Evolutionary conservation across 2,797 vertebrate genomes (phyloP).

Genomic region (Mormyrops boulengeri): DNA sequence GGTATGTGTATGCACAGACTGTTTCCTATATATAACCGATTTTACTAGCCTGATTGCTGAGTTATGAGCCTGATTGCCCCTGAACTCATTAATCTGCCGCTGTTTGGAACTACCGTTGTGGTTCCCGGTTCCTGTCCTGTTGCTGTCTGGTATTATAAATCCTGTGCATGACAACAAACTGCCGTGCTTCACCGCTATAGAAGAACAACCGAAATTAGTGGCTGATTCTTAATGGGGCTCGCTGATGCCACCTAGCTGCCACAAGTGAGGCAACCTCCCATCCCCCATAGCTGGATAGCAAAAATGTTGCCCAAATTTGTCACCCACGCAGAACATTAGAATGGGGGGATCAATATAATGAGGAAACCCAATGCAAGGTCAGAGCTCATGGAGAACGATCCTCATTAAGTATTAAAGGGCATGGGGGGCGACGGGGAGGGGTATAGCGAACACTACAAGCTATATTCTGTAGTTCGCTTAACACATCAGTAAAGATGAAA

Average conservation of each 20-base stretch:
- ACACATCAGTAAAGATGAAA: neutral
- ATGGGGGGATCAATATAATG: constrained; percentile 52
- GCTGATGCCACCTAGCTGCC: neutral
- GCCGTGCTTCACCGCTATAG: neutral
- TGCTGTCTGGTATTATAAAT: neutral
- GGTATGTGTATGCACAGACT: neutral
- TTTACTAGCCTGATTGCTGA: neutral
- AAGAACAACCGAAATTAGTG: neutral
- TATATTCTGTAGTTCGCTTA: neutral
- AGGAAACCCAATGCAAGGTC: constrained; percentile 63
- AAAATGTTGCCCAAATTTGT: neutral
- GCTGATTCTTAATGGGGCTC: neutral
- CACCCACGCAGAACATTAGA: constrained; percentile 39
- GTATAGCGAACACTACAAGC: neutral
- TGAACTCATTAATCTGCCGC: neutral
- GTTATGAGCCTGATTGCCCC: neutral
- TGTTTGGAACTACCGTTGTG: neutral
- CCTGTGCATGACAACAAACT: neutral
- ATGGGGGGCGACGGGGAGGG: neutral
- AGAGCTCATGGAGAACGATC: constrained; percentile 60
- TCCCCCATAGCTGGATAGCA: neutral
- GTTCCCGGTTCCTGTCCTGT: neutral
- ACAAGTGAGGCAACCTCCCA: neutral
- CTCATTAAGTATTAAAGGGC: constrained; percentile 69
- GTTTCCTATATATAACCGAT: neutral